A percentile compares a stretch with the other conserved stretches of the same genome.
These are phyloP conservation scores for Megamerina dolium DNA, from an alignment of 2,888 invertebrate species.

Conservation along the genomic window DNA sequence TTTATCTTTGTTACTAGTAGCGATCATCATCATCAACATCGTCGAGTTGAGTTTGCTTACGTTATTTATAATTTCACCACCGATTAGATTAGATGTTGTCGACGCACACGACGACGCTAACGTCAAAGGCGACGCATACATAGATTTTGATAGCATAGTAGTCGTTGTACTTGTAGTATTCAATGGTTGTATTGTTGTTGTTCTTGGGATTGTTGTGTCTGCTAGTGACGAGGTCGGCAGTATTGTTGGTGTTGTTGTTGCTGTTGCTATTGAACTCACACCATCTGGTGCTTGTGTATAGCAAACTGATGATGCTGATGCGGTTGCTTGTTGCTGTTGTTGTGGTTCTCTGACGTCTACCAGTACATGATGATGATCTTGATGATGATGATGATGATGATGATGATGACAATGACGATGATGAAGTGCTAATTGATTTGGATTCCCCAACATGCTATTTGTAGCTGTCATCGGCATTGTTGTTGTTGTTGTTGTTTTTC, in stretches of 20 bases:
- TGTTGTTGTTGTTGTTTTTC: conserved; percentile 5
- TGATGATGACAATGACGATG: too few species aligned
- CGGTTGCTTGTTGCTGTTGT: too few species aligned
- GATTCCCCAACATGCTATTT: background rate
- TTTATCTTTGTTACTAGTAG: conserved; percentile 2
- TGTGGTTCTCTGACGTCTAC: too few species aligned
- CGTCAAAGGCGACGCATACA: too few species aligned
- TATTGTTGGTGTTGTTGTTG: conserved; percentile 4
- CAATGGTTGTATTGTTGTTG: conserved; percentile 9
- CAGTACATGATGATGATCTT: too few species aligned
- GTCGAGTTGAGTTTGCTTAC: conserved; percentile 20
- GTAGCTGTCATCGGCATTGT: conserved; percentile 5
- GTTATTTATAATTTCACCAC: conserved; percentile 23
- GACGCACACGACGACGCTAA: conserved; percentile 9
- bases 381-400: too few species aligned
- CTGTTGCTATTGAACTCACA: background rate
- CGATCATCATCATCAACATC: conserved; percentile 11
- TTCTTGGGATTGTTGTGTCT: conserved; percentile 4
- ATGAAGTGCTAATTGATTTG: background rate
- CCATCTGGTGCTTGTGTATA: too few species aligned
- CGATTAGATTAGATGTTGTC: conserved; percentile 22
- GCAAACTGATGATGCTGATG: too few species aligned
- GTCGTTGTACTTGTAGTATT: too few species aligned
- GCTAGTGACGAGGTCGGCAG: conserved; percentile 2
- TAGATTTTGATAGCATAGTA: conserved; percentile 15